phyloP scores from a whole-genome alignment of 2,888 invertebrate species.

The Odontocerum albicorne region DNA sequence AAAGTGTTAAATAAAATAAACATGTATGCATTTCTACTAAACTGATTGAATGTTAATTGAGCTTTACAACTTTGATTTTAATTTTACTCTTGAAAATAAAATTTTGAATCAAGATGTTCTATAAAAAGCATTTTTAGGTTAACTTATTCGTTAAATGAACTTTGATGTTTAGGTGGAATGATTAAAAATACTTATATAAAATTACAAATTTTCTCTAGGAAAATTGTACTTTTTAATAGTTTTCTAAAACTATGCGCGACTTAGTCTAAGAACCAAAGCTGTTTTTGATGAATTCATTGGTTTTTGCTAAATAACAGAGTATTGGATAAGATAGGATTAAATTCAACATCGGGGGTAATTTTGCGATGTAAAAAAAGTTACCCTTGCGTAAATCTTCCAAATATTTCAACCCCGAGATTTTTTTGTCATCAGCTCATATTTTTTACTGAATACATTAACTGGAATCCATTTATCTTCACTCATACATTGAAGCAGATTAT shows the following conservation, averaged over 20 bases:
- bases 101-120: too few relatives aligned
- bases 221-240: background rate
- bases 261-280: constrained; percentile 11
- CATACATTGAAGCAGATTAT: constrained; percentile 18
- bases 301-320: constrained; percentile 36
- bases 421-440: constrained; percentile 23
- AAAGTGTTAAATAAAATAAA: too few relatives aligned
- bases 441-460: constrained; percentile 19
- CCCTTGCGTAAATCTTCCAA: constrained; percentile 14
- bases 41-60: too few relatives aligned
- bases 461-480: constrained; percentile 14
- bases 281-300: constrained; percentile 36
- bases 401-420: constrained; percentile 19
- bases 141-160: too few relatives aligned
- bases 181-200: constrained; percentile 1
- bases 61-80: too few relatives aligned
- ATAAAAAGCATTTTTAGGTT: too few relatives aligned
- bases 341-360: constrained; percentile 36
- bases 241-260: background rate
- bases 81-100: too few relatives aligned
- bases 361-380: constrained; percentile 29
- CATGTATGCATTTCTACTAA: too few relatives aligned
- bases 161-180: too few relatives aligned
- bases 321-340: constrained; percentile 37
- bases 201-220: background rate